Evolutionary conservation across 2,797 vertebrate genomes (phyloP).

Genomic region (Psittacula derbiana): DNA sequence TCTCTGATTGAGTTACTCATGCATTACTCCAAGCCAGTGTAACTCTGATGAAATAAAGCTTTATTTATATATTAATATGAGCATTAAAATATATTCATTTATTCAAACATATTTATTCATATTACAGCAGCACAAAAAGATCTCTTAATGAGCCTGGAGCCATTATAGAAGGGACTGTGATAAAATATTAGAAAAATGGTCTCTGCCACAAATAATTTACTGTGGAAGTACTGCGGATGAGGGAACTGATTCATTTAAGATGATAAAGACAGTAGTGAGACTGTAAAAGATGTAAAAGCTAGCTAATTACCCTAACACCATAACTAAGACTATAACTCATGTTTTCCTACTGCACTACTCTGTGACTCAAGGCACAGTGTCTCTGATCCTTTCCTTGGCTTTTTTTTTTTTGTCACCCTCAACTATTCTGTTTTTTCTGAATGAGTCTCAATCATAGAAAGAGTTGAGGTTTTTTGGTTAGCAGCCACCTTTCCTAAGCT

Average conservation of each 20-base stretch:
- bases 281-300: background rate
- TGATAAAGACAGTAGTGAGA: background rate
- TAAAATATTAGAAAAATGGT: constrained; percentile 7
- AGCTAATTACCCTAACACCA: background rate
- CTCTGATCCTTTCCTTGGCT: background rate
- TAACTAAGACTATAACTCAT: background rate
- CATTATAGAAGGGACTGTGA: background rate
- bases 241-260: background rate
- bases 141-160: background rate
- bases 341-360: background rate
- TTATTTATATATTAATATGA: background rate
- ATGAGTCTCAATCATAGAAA: background rate
- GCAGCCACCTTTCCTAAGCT: background rate
- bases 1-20: background rate
- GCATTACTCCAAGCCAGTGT: background rate
- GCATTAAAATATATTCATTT: background rate
- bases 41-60: background rate
- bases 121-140: background rate
- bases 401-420: background rate
- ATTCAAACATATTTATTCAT: constrained; percentile 20
- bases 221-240: background rate
- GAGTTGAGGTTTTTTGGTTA: background rate
- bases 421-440: background rate
- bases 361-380: background rate
- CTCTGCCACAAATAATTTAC: background rate